Percentiles rank a stretch among this genome's conserved stretches.
Evolutionary conservation across 2,797 vertebrate genomes (phyloP).

Genomic region (Strix occidentalis): DNA sequence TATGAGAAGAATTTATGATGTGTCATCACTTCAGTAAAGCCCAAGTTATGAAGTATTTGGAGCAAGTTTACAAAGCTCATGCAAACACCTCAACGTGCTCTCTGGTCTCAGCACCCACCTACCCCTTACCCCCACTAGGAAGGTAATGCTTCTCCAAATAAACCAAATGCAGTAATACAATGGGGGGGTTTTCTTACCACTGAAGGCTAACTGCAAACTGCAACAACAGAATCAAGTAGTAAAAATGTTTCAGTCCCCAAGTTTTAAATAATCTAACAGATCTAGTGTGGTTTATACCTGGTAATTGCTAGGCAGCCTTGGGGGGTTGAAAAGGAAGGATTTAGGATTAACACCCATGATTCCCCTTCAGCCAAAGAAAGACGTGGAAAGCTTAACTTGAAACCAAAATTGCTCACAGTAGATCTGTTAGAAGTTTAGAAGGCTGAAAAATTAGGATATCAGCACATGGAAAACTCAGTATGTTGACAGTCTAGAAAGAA

Average conservation of each 20-base stretch:
- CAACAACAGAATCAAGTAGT: neutral
- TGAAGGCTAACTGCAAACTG: neutral
- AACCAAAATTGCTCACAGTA: neutral
- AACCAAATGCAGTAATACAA: neutral
- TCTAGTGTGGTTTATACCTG: neutral
- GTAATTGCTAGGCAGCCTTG: neutral
- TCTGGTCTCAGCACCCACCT: neutral
- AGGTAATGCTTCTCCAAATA: neutral
- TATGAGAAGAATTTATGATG: neutral
- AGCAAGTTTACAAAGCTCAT: neutral
- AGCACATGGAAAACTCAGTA: neutral
- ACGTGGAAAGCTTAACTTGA: neutral
- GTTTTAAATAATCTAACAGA: neutral
- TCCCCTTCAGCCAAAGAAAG: neutral
- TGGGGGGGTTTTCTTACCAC: neutral
- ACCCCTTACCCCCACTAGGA: neutral
- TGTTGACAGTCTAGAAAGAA: neutral
- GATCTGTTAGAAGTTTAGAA: neutral
- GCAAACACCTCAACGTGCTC: neutral
- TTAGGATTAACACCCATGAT: neutral
- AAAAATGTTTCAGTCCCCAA: neutral
- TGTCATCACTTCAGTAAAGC: neutral
- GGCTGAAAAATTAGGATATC: neutral
- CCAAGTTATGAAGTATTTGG: neutral
- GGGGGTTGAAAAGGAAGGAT: neutral